phyloP scores from a whole-genome alignment of 2,113 vertebrate genomes.

The Cynoglossus semilaevis region DNA sequence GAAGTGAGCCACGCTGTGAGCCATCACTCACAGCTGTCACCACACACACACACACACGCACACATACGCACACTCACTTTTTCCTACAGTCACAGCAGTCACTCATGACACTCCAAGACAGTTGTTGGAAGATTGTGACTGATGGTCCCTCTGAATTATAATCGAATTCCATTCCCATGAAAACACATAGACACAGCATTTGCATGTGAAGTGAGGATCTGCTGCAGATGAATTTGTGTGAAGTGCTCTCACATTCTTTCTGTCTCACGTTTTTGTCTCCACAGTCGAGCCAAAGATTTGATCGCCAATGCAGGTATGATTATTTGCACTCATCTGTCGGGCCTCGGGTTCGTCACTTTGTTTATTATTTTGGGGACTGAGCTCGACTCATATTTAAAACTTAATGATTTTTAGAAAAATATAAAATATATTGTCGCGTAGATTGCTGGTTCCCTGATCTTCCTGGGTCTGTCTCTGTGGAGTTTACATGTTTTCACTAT shows the following conservation, averaged over 20 bases:
- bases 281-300: constrained; percentile 75
- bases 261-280: constrained; percentile 39
- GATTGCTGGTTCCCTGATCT: no score
- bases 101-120: constrained; percentile 15
- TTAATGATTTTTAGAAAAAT: no score
- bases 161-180: constrained; percentile 32
- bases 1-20: constrained; percentile 69
- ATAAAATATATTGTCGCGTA: no score
- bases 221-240: not conserved
- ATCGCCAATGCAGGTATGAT: constrained; percentile 71
- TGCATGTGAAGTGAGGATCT: not conserved
- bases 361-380: not conserved
- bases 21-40: constrained; percentile 34
- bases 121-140: constrained; percentile 20
- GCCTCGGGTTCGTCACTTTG: not conserved
- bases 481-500: no score
- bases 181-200: constrained; percentile 2
- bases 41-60: constrained; percentile 5
- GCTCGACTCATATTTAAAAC: no score
- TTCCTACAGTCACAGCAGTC: constrained; percentile 24
- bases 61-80: constrained; percentile 12
- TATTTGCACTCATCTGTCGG: constrained; percentile 8
- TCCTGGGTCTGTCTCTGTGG: no score
- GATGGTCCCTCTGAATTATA: not conserved
- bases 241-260: constrained; percentile 1